Base-by-base conservation (phyloP, 2,888 invertebrate species). In the Eumerus sabulonum region DNA sequence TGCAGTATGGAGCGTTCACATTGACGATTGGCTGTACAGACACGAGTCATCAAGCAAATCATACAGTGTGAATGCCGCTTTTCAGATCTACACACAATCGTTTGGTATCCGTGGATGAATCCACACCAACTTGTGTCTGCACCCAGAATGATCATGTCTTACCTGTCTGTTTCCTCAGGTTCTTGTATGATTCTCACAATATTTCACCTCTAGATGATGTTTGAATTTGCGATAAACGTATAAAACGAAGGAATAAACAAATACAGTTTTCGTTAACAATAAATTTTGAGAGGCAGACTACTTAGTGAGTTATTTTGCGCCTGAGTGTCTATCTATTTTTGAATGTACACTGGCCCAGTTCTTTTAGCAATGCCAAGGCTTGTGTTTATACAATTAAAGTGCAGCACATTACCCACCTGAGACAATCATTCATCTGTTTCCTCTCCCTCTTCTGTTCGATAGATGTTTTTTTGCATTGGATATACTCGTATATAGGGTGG, bases 311-410 rank as follows among this genome's bases (percentile, higher is more conserved):
- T n/a, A n/a, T n/a, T n/a, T n/a, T 56, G 53, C 63, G 27, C 40
- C 57, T 44, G 45, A 57, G 45, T 48, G 27, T 27, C 17, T 36
- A 50, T 56, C 62, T 73, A 73, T 73, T 73, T 73, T 44, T 18
- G 44, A 45, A 42, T 64, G 9, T 56, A 73, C 54, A 67, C 59
- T 67, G 67, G 63, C 53, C 47, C 16, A 57, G 35, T 68, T 66
- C 54, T 54, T 62, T 62, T 18, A 56, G 67, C 67, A 63, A 71
- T 62, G 71, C 62, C 71, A 71, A 71, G 71, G 71, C 70, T 48
- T 27, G 64, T 18, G 54, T 38, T 56, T 18, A 54, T 64, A 27
- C 3, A 7, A 40, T 11, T 56, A 38, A 19, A 16, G 38, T 54
- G 38, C 54, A 54, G 17, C 13, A 9, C 36, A 19, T 5, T 36